Conservation (phyloP, 2,113 vertebrate species). For the Todiramphus chloris region DNA sequence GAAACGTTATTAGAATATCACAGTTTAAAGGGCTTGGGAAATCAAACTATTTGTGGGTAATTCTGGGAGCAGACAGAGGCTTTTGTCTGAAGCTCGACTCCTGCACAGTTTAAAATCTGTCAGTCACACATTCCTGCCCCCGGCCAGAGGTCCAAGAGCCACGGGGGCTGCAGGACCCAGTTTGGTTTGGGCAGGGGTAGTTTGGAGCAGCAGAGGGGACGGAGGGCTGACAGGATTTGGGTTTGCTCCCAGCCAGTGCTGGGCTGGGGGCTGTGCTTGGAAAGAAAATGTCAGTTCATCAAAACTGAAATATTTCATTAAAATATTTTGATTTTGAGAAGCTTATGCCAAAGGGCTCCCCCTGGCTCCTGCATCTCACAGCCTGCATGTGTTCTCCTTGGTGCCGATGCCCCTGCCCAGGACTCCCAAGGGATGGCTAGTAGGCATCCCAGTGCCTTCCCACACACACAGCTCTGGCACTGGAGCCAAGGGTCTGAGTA, state of each 20-base stretch:
- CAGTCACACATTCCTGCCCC: not conserved
- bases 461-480: rapidly evolving
- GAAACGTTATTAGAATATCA: not conserved
- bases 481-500: not conserved
- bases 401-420: not conserved
- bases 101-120: not conserved
- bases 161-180: not conserved
- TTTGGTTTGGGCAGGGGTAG: not conserved
- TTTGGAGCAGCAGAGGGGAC: rapidly evolving
- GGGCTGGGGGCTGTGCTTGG: not conserved
- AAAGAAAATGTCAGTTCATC: not conserved
- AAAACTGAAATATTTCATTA: not conserved
- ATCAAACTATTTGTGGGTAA: not conserved
- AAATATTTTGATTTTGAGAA: not conserved
- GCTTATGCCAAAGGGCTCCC: not conserved
- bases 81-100: not conserved
- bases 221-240: not conserved
- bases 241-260: not conserved
- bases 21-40: not conserved
- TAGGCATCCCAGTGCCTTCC: not conserved
- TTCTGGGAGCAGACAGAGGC: not conserved
- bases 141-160: rapidly evolving
- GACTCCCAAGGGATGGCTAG: not conserved
- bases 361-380: not conserved
- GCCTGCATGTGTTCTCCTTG: no score